These are phyloP conservation scores for Nyctereutes procyonoides DNA, from an alignment of 2,113 vertebrate species.

Conservation along the genomic window DNA sequence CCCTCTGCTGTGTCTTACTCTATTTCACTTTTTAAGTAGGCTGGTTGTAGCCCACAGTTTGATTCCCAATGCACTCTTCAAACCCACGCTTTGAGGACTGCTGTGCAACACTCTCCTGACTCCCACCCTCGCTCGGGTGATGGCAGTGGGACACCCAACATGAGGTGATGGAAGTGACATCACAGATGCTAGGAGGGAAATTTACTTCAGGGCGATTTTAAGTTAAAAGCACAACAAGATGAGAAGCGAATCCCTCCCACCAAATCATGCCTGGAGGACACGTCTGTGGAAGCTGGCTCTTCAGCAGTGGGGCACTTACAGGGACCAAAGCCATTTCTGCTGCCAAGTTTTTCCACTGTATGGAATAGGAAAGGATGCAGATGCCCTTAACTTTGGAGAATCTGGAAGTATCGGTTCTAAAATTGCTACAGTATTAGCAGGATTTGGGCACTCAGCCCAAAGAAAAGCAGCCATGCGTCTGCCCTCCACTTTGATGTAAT, in stretches of 20 bases:
- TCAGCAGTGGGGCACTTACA: not conserved
- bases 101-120: not conserved
- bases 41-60: not conserved
- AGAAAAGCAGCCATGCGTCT: not conserved
- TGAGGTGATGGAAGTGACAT: not conserved
- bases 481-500: not conserved
- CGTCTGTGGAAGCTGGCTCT: not conserved
- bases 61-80: not conserved
- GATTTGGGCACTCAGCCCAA: not conserved
- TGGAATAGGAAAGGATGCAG: not conserved
- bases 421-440: not conserved
- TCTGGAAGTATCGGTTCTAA: not conserved
- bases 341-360: conserved; percentile 23
- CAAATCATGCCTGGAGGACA: not conserved
- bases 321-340: not conserved
- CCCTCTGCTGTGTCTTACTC: not conserved
- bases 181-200: not conserved
- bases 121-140: not conserved
- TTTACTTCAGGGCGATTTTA: not conserved
- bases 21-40: conserved; percentile 16
- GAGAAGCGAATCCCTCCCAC: not conserved
- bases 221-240: not conserved
- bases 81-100: not conserved
- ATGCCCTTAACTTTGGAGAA: not conserved
- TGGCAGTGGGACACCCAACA: fast-evolving